These are phyloP conservation scores for Strigamia crassipes DNA, from an alignment of 2,888 invertebrate species.

Conservation along the genomic window DNA sequence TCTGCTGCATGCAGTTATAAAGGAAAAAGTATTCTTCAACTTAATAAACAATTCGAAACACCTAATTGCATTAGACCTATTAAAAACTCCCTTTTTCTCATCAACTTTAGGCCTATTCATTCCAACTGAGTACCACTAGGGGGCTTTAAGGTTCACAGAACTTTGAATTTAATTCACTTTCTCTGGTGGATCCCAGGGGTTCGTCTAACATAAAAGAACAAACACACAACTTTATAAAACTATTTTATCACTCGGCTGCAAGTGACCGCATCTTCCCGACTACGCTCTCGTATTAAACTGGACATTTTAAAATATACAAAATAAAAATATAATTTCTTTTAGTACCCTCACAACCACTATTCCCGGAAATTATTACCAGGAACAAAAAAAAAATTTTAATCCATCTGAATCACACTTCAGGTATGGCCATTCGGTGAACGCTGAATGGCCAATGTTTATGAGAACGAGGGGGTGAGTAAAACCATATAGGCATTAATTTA, in stretches of 20 bases:
- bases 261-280: background rate
- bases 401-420: conserved; percentile 29
- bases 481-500: background rate
- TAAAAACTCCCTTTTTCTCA: conserved; percentile 24
- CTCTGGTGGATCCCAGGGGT: conserved; percentile 25
- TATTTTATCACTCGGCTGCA: conserved; percentile 16
- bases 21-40: background rate
- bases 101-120: conserved; percentile 37
- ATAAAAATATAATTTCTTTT: background rate
- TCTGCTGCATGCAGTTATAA: background rate
- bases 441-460: background rate
- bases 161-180: conserved; percentile 42
- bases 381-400: background rate
- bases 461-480: background rate
- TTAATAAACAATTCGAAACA: conserved; percentile 28
- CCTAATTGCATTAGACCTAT: conserved; percentile 19
- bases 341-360: background rate
- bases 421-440: background rate
- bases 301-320: background rate
- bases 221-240: conserved; percentile 10
- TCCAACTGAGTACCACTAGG: conserved; percentile 25
- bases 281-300: background rate
- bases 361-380: background rate
- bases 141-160: conserved; percentile 35
- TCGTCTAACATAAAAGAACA: background rate